Base-by-base conservation (phyloP, 64 coral and sea anemone species). In the Trachythela sp. region DNA sequence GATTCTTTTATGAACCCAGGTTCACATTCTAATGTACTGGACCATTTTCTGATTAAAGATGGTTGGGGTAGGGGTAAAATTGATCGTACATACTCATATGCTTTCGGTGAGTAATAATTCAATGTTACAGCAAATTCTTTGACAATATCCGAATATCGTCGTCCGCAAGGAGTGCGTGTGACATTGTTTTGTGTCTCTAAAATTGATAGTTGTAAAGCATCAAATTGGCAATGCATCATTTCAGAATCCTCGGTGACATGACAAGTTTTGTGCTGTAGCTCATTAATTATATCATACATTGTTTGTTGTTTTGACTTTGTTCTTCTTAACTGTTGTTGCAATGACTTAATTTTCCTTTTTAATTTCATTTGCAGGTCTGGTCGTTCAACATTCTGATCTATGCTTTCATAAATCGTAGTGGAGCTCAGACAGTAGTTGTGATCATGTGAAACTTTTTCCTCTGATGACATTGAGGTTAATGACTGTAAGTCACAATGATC, bases 281-380 rank as follows among this genome's bases (percentile, higher is more conserved):
- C 10, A 70, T 70, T 22, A 8, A 70, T 70, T 26, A 70, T n/a
- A 70, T 70, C 64, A 14, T 22, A 14, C n/a, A n/a, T n/a, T n/a
- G n/a, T n/a, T n/a, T n/a, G n/a, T n/a, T n/a, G n/a, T n/a, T n/a
- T n/a, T n/a, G n/a, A 13, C 4, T 17, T 77, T 32, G 6, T 77
- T 77, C 71, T 32, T 27, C 71, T 77, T 77, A 77, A 38, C 31
- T 77, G 71, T 77, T 77, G 71, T 17, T 77, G 71, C 36, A 77
- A 77, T 8, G 4, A 35, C 30, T 35, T 77, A 0, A 77, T 77
- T 77, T 77, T 77, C 30, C 71, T 77, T 18, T 77, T 77, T n/a
- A 77, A 77, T 34, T 77, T 77, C 3, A 17, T 38, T 77, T 77
- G 7, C 17, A 77, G 36, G 71, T 32, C 71, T 77, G 71, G 29